Conservation (phyloP, 2,888 invertebrate species). For the Drosophila flavopinicola region DNA sequence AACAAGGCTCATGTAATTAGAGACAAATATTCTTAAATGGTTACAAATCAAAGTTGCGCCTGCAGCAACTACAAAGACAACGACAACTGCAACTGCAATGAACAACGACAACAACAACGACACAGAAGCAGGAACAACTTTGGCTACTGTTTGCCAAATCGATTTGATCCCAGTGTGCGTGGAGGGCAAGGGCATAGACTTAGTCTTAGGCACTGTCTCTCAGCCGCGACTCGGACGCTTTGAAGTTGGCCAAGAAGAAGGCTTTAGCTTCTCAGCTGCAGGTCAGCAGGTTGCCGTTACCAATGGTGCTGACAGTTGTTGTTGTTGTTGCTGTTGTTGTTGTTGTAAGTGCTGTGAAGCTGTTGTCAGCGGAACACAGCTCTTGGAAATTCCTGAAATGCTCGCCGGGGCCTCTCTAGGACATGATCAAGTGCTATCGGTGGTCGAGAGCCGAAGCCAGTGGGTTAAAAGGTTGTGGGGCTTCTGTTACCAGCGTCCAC, state of each 20-base stretch:
- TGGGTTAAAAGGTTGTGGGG: constrained; percentile 62
- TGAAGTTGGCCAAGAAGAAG: constrained; percentile 64
- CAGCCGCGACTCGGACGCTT: constrained; percentile 50
- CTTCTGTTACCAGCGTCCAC: constrained; percentile 56
- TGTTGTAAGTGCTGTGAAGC: constrained; percentile 24
- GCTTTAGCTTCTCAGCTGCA: constrained; percentile 36
- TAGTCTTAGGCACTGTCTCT: constrained; percentile 10
- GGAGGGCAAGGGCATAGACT: constrained; percentile 51
- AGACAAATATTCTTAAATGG: constrained; percentile 46
- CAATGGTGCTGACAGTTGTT: constrained; percentile 43
- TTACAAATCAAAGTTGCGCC: constrained; percentile 65
- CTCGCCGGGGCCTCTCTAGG: constrained; percentile 47
- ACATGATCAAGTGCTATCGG: constrained; percentile 58
- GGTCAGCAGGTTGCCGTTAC: constrained; percentile 76
- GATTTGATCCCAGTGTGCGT: constrained; percentile 62
- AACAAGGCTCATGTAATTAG: constrained; percentile 16
- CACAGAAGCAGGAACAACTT: constrained; percentile 32
- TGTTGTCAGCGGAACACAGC: constrained; percentile 69
- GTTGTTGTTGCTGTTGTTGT: constrained; percentile 21
- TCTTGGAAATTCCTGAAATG: constrained; percentile 82
- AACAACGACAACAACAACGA: background rate
- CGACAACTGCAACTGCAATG: no score
- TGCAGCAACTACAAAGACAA: constrained; percentile 33
- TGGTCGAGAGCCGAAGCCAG: constrained; percentile 13
- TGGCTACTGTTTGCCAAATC: constrained; percentile 71